Conservation (phyloP, 2,797 vertebrate genomes). For the Meda fulgida region DNA sequence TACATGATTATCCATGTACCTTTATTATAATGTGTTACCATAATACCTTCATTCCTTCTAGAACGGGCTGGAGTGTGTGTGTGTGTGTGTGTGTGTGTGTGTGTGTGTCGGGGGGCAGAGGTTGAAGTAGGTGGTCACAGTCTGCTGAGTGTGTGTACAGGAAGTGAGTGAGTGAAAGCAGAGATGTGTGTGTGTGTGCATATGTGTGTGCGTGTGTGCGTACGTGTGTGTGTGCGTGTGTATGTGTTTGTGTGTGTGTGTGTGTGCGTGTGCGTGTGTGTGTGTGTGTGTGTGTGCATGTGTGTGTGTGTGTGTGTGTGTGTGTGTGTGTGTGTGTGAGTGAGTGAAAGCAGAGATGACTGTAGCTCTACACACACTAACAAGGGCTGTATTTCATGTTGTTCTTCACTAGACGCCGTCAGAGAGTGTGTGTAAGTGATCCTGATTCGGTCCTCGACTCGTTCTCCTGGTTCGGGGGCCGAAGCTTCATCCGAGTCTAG, state of each 20-base stretch:
- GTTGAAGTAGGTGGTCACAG: slow-evolving; percentile 68
- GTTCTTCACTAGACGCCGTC: slow-evolving; percentile 52
- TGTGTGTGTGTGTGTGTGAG: no score
- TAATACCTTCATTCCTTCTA: no score
- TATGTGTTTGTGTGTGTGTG: no score
- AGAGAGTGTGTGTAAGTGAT: slow-evolving; percentile 54
- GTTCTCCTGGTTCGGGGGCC: not conserved
- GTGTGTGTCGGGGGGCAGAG: not conserved
- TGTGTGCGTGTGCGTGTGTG: no score
- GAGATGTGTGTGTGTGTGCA: no score
- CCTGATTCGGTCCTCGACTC: not conserved
- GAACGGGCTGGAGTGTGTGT: not conserved
- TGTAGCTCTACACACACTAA: slow-evolving; percentile 47
- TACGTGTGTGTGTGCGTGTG: no score
- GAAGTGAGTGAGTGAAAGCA: slow-evolving; percentile 81
- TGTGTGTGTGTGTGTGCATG: no score
- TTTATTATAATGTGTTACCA: no score
- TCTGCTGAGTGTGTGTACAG: slow-evolving; percentile 72
- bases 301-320: no score
- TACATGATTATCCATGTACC: no score
- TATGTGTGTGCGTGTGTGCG: no score
- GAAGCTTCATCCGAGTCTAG: not conserved
- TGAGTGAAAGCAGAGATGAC: slow-evolving; percentile 64
- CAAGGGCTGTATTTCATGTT: slow-evolving; percentile 59
- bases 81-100: slow-evolving; percentile 40